Evolutionary conservation across 2,797 vertebrate species (phyloP), one percentile per base, ranked within the genome.

Genomic region (Brotogeris chrysoptera): DNA sequence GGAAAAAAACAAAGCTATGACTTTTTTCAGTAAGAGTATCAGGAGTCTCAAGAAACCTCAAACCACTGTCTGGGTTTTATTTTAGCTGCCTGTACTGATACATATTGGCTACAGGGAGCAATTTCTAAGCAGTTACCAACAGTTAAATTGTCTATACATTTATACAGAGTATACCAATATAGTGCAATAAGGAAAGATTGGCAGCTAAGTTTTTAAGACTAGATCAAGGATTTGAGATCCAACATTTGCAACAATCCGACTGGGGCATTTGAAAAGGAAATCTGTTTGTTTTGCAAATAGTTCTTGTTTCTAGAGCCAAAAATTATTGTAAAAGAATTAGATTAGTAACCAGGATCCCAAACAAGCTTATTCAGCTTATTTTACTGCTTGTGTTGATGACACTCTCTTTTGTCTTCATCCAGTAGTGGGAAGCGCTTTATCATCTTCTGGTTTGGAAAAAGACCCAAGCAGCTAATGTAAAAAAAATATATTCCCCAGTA

Each of bases 391-490:
- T 88, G 72, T 88, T 66, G 91, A 89, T 95, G 92, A 92, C 68
- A 81, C 23, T 84, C 17, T 52, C 94, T 93, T 95, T 92, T 95
- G 85, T 95, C 71, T 95, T 88, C 53, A 92, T 95, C 85, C 94
- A 95, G 80, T 59, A 94, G 88, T 27, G n/a, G 87, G 73, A 94
- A 95, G 43, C 0, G 2, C 85, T 96, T 96, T 95, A 96, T 95
- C 94, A 93, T 95, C 83, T 85, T 93, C 92, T 94, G 94, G 86
- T 96, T 96, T 96, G 94, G 94, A 95, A 94, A 88, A 85, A 88
- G 80, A 93, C 78, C 82, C 65, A 81, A 86, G 50, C 19, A 88
- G 66, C 50, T 86, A 94, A 96, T 90, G 86, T 80, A 88, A 91
- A 95, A 95, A 94, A 91, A 65, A 76, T 77, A 95, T 57, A 96